Conservation (phyloP, 2,113 vertebrate species). For the Amia ocellicauda region DNA sequence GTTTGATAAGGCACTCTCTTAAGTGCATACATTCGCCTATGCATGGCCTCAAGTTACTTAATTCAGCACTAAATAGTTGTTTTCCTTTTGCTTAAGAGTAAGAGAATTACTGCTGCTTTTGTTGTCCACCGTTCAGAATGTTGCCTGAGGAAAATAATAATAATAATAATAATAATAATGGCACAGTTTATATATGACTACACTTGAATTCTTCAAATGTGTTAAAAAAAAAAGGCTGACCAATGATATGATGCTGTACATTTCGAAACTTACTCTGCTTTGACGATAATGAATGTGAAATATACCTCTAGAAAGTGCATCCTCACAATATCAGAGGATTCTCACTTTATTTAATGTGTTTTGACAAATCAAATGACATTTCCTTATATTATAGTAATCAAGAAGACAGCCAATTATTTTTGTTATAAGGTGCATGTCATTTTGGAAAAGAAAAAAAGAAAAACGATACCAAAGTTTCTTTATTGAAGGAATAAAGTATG, state of each 20-base stretch:
- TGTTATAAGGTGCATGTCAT: constrained; percentile 60
- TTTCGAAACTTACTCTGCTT: constrained; percentile 63
- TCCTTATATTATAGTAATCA: constrained; percentile 61
- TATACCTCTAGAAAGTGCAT: constrained; percentile 67
- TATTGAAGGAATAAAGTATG: constrained; percentile 59
- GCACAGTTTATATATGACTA: constrained; percentile 34
- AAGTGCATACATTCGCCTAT: too few relatives aligned
- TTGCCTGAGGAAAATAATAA: constrained; percentile 34
- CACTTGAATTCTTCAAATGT: constrained; percentile 55
- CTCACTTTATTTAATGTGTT: constrained; percentile 77
- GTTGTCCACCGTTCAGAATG: constrained; percentile 35
- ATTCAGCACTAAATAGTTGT: too few relatives aligned
- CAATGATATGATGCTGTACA: constrained; percentile 54
- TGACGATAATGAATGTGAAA: constrained; percentile 83
- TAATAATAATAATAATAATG: too few relatives aligned
- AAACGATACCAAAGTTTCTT: constrained; percentile 76
- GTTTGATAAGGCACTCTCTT: neutral
- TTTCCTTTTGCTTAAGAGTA: too few relatives aligned
- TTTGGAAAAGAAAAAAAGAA: too few relatives aligned
- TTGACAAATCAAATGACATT: constrained; percentile 77
- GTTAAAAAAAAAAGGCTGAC: constrained; percentile 46
- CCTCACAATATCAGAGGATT: constrained; percentile 70
- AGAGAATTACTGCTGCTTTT: constrained; percentile 44
- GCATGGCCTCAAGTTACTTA: too few relatives aligned
- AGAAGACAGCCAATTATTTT: neutral